These are phyloP conservation scores for Urocyon cinereoargenteus DNA, from an alignment of 2,797 vertebrate genomes.

Conservation along the genomic window DNA sequence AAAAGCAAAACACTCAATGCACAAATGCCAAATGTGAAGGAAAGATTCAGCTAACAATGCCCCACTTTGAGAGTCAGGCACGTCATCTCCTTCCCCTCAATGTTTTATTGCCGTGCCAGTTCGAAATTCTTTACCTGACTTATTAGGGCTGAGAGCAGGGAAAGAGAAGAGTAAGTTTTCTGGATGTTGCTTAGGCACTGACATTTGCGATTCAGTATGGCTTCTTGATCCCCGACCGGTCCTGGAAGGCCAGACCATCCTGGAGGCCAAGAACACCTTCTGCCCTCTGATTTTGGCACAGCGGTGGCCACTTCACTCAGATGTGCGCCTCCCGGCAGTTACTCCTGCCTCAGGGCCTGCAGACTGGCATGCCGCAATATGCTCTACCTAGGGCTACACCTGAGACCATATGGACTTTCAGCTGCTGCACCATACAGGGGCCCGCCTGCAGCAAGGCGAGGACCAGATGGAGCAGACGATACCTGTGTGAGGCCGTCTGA, in stretches of 20 bases:
- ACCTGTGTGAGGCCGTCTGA: conserved; percentile 78
- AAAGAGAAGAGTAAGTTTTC: neutral
- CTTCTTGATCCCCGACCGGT: conserved; percentile 47
- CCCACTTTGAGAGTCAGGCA: neutral
- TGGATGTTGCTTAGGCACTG: neutral
- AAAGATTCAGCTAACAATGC: accelerated
- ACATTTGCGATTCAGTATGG: conserved; percentile 55
- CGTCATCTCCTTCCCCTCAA: neutral
- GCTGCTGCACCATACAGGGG: conserved; percentile 73
- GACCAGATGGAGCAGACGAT: conserved; percentile 77
- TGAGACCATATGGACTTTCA: conserved; percentile 83
- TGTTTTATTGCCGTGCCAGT: accelerated
- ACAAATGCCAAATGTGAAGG: neutral
- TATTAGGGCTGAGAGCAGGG: neutral
- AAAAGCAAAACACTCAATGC: neutral
- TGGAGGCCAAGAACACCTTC: conserved; percentile 79
- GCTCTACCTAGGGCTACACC: conserved; percentile 80
- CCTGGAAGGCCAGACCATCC: conserved; percentile 63
- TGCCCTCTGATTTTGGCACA: conserved; percentile 76
- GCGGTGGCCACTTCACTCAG: conserved; percentile 64
- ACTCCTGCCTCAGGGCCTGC: neutral
- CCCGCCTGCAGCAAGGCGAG: conserved; percentile 42
- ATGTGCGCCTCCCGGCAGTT: conserved; percentile 58
- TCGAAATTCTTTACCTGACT: neutral
- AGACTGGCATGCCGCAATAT: conserved; percentile 68